Evolutionary conservation across 2,888 invertebrate genomes (phyloP), one percentile per base, ranked within the genome.

Genomic region (Phanerotoma sp.): DNA sequence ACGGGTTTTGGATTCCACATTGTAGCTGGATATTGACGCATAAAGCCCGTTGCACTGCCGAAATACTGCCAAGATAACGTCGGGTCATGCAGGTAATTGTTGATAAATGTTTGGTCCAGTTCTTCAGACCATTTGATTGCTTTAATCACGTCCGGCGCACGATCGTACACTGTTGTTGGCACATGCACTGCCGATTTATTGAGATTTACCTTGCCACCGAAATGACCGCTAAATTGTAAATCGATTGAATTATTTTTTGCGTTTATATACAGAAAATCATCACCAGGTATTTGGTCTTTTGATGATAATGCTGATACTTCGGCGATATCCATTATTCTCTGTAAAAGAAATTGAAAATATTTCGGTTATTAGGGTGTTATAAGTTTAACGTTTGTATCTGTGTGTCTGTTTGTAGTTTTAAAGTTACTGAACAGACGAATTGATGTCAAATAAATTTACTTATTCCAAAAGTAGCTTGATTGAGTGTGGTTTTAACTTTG

Each of bases 31-130:
- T 90, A 99, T 75, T 96, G 93, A 67, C 98, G 84, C 86, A 99
- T 93, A 77, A 98, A 97, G 35, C 99, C 99, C 15, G 93, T 90
- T 30, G 96, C 89, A 77, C 96, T 96, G 61, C 98, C 97, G 78
- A 98, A 99, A 78, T 95, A 97, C 80, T 99, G 99, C 95, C 97
- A 99, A 4, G 93, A 92, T 37, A 96, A 81, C 4, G 92, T 60
- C 67, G 75, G 60, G 67, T 71, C 62, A 56, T 84, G 84, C 73
- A 88, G 86, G 72, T 89, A 90, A 78, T 96, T 96, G 71, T 88
- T 86, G 63, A 86, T 85, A 78, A 97, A 98, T 64, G 88, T 91
- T 51, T 87, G 85, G 77, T 97, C 95, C 66, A 99, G 81, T 65
- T 90, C 89, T 73, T 93, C 90, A 3, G 97, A 96, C 99, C 99